phyloP scores from a whole-genome alignment of 37 sponge, comb jelly and placozoan genomes.

The Crambe crambe region DNA sequence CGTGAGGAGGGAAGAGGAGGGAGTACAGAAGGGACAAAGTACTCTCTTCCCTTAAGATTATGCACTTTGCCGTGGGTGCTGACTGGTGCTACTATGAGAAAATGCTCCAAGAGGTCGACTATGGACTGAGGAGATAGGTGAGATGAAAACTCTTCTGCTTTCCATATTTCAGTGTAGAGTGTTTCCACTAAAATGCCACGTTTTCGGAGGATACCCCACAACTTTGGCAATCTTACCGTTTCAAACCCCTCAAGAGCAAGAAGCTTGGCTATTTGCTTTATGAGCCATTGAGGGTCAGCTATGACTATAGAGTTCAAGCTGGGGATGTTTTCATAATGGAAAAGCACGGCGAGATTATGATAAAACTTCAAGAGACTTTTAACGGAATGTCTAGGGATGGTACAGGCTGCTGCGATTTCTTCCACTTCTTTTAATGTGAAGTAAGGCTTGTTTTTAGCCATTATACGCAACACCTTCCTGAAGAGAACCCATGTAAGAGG shows the following conservation, averaged over 20 bases:
- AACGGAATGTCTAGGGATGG: slow-evolving; percentile 15
- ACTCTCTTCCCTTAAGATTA: not conserved
- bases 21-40: slow-evolving; percentile 42
- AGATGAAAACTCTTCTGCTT: too few relatives aligned
- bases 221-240: not conserved
- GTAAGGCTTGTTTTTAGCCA: slow-evolving; percentile 19
- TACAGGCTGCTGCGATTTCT: slow-evolving; percentile 14
- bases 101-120: slow-evolving; percentile 32
- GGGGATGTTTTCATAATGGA: slow-evolving; percentile 37
- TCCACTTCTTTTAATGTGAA: slow-evolving; percentile 1
- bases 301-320: slow-evolving; percentile 22
- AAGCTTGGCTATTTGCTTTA: slow-evolving; percentile 34
- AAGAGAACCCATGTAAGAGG: slow-evolving; percentile 59
- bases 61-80: not conserved
- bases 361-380: slow-evolving; percentile 50
- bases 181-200: slow-evolving; percentile 42
- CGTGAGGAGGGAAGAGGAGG: too few relatives aligned
- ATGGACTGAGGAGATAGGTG: slow-evolving; percentile 34
- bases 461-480: slow-evolving; percentile 34
- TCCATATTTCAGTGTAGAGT: slow-evolving; percentile 35
- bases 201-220: slow-evolving; percentile 24
- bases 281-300: slow-evolving; percentile 50
- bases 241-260: slow-evolving; percentile 23
- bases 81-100: slow-evolving; percentile 12
- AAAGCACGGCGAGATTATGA: slow-evolving; percentile 56